Conservation (phyloP, 2,113 vertebrate species). For the Etheostoma spectabile region DNA sequence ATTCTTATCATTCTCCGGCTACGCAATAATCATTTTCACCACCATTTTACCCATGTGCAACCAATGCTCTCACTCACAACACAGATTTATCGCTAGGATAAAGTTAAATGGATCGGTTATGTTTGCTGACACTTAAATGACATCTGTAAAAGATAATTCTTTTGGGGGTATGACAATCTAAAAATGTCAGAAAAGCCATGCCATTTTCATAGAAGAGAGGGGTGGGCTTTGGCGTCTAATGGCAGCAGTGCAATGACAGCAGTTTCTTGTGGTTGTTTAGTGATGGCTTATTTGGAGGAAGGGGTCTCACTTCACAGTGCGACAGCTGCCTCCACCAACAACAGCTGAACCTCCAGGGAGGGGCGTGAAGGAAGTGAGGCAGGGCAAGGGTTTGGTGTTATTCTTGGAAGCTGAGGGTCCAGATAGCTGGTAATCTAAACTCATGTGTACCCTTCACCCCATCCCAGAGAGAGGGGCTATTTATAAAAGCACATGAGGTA, state of each 20-base stretch:
- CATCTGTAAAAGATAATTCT: neutral
- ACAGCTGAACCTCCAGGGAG: conserved; percentile 77
- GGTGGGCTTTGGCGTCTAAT: neutral
- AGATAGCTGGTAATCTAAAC: conserved; percentile 83
- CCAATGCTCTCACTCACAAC: neutral
- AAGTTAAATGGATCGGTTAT: neutral
- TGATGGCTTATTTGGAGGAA: conserved; percentile 8
- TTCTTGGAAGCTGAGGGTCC: conserved; percentile 78
- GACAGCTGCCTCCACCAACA: conserved; percentile 81
- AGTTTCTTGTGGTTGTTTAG: conserved; percentile 31
- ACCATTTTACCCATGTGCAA: neutral
- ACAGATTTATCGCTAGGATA: neutral
- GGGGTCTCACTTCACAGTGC: conserved; percentile 54
- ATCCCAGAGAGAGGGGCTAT: conserved; percentile 72
- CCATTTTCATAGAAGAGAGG: neutral
- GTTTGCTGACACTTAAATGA: neutral
- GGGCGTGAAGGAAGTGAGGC: conserved; percentile 55
- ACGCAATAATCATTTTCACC: neutral
- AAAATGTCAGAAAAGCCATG: neutral
- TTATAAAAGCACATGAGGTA: conserved; percentile 80
- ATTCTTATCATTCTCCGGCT: neutral
- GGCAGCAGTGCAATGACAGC: conserved; percentile 56
- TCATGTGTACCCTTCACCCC: conserved; percentile 59
- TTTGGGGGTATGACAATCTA: neutral
- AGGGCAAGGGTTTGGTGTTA: conserved; percentile 53